Conservation (phyloP, 2,888 invertebrate genomes). For the Sabatieria punctata region DNA sequence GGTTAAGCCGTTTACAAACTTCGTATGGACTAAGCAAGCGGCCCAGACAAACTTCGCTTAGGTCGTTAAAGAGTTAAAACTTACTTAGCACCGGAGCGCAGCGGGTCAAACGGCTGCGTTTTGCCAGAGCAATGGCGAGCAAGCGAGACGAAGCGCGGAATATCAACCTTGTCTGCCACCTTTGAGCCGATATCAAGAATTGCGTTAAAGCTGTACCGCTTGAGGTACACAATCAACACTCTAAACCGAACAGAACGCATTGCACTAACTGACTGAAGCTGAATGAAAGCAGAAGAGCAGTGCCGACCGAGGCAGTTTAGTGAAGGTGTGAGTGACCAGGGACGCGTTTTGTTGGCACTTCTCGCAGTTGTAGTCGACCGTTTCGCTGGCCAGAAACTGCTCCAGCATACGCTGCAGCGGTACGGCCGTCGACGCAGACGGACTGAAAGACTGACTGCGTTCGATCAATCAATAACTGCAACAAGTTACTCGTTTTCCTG, state of each 20-base stretch:
- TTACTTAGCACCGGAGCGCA: no score
- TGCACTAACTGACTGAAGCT: no score
- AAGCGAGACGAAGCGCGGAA: background rate
- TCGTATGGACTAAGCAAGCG: no score
- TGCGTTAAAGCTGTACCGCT: conserved; percentile 24
- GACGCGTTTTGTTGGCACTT: conserved; percentile 25
- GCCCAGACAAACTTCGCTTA: no score
- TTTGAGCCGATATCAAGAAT: background rate
- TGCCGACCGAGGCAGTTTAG: conserved; percentile 25
- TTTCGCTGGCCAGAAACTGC: conserved; percentile 24
- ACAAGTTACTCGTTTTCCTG: no score
- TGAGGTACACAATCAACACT: conserved; percentile 28
- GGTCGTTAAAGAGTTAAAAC: no score
- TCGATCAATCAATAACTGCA: background rate
- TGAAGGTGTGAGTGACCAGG: conserved; percentile 24
- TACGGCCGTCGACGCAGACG: no score
- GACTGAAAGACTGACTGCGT: no score
- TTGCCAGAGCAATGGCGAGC: background rate
- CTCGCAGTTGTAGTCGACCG: conserved; percentile 28
- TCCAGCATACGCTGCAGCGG: conserved; percentile 29
- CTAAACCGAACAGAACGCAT: conserved; percentile 19
- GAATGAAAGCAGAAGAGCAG: no score
- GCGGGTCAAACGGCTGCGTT: no score
- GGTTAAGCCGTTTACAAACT: no score
- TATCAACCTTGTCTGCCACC: background rate